Conservation (phyloP, 2,113 vertebrate genomes). For the Leiothrix lutea region DNA sequence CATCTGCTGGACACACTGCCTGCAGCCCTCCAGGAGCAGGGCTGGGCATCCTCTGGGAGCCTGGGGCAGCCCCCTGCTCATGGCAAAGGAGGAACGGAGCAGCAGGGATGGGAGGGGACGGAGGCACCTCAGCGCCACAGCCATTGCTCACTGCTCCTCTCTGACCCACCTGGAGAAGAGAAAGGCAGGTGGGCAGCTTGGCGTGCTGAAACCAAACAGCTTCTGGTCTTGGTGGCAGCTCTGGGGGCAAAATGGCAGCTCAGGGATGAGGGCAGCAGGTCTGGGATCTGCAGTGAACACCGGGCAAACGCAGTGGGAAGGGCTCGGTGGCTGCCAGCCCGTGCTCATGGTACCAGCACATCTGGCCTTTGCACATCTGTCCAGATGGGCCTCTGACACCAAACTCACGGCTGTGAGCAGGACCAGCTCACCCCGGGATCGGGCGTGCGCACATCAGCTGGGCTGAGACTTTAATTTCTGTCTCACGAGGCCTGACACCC, state of each 20-base stretch:
- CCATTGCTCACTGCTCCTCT: constrained; percentile 23
- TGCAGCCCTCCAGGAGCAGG: background rate
- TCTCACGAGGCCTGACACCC: background rate
- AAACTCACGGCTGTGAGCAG: background rate
- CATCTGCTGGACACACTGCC: background rate
- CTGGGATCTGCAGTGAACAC: rapidly evolving
- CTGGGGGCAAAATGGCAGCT: rapidly evolving
- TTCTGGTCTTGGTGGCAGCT: rapidly evolving
- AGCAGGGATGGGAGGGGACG: constrained; percentile 70
- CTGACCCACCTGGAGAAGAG: background rate
- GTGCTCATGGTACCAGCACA: rapidly evolving
- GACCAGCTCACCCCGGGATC: background rate
- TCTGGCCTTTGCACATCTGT: rapidly evolving
- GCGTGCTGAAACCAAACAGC: rapidly evolving
- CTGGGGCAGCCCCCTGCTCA: background rate
- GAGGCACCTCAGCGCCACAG: constrained; percentile 71
- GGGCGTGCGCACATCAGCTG: background rate
- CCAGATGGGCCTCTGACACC: background rate
- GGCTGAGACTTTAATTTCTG: background rate
- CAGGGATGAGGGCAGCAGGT: rapidly evolving
- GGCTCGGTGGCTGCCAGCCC: background rate
- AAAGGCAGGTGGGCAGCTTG: rapidly evolving
- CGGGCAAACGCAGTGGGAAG: rapidly evolving
- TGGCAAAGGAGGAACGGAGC: background rate
- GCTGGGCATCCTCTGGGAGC: background rate